Base-by-base conservation (phyloP, 2,888 invertebrate genomes). In the Eupelmus urozonus region DNA sequence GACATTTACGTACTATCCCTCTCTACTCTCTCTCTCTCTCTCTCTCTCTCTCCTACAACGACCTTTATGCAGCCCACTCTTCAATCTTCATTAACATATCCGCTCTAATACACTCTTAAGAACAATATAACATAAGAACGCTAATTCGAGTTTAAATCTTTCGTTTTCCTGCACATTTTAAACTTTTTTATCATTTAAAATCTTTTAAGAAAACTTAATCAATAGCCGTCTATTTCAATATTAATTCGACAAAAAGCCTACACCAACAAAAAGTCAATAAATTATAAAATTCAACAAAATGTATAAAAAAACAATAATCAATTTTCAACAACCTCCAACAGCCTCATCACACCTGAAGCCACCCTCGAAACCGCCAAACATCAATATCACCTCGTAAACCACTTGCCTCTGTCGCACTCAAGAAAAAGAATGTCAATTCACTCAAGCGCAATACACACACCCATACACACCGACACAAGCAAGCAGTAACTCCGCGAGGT, bases 31-130 rank as follows among this genome's bases (percentile, higher is more conserved):
- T 13, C 45, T 7, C 16, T 34, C 34, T 34, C 3, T 27, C 25
- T 25, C 25, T 1, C 29, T 57, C 29, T 27, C 7, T n/a, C 13
- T 25, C 23, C 49, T 27, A 4, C 5, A 29, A 51, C 29, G 65
- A 49, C 27, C 65, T 49, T 63, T 45, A 25, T 29, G 7, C 49
- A 59, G 5, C 1, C 59, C 27, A 16, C 25, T 51, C 29, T n/a
- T 74, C 34, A 49, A 66, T 66, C 59, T 66, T 34, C 66, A 74
- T 66, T 55, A 71, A 20, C 62, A 53, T 34, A 34, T 55, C 51
- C 42, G 5, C 42, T 40, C 63, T 9, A 29, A 13, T n/a, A 16
- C 27, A 18, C 34, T 27, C 40, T 42, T 0, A n/a, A 55, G 55
- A 25, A 34, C 13, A 42, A 42, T 42, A 40, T 55, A 18, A 67